Evolutionary conservation across 2,888 invertebrate genomes (phyloP).

Genomic region (Beris chalybata): DNA sequence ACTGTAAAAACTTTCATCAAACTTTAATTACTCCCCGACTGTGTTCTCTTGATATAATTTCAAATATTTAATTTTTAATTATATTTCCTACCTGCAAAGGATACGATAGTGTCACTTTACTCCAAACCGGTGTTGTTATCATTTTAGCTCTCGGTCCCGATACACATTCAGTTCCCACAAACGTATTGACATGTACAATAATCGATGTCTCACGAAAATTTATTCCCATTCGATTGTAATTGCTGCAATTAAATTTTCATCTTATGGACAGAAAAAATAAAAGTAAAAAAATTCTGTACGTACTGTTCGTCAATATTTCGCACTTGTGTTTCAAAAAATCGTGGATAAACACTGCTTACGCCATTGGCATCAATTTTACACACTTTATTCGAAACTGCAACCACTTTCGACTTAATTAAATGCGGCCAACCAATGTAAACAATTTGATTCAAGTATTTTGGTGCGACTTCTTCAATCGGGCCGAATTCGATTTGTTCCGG

Average conservation of each 20-base stretch:
- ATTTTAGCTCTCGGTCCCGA: constrained; percentile 65
- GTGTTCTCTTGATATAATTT: no score
- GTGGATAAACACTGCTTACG: constrained; percentile 50
- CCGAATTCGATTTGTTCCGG: constrained; percentile 56
- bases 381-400: constrained; percentile 46
- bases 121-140: constrained; percentile 74
- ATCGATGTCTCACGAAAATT: constrained; percentile 69
- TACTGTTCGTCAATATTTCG: constrained; percentile 60
- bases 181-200: constrained; percentile 70
- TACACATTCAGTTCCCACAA: constrained; percentile 69
- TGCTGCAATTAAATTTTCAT: constrained; percentile 56
- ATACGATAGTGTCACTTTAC: constrained; percentile 63
- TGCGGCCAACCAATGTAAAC: constrained; percentile 93
- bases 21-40: no score
- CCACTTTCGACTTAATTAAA: constrained; percentile 78
- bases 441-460: constrained; percentile 68
- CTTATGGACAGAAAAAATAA: neutral
- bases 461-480: constrained; percentile 60
- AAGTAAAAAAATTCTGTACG: constrained; percentile 37
- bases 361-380: constrained; percentile 53
- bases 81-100: constrained; percentile 56
- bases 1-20: no score
- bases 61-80: neutral
- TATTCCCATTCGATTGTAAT: constrained; percentile 75
- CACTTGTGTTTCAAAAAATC: constrained; percentile 60